Conservation (phyloP, 1,140 invertebrate species). For the Megathymus violae region DNA sequence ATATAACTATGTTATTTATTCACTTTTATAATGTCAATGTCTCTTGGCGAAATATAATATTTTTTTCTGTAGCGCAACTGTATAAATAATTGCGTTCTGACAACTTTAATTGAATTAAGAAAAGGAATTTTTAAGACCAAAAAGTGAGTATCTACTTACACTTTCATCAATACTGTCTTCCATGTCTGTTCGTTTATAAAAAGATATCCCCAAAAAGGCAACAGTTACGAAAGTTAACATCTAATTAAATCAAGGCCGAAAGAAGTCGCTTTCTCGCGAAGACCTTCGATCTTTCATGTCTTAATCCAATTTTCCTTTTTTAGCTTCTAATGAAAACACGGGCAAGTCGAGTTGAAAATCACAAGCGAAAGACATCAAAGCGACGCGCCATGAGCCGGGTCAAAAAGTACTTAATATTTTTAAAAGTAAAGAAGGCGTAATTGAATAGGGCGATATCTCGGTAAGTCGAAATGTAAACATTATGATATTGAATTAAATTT, state of each 20-base stretch:
- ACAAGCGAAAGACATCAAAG: constrained; percentile 58
- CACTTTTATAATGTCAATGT: too few relatives aligned
- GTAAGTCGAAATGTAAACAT: constrained; percentile 24
- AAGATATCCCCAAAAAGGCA: constrained; percentile 21
- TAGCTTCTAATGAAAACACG: constrained; percentile 65
- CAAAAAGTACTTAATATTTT: constrained; percentile 35
- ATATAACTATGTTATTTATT: too few relatives aligned
- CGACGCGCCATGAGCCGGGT: constrained; percentile 29
- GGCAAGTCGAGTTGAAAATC: constrained; percentile 61
- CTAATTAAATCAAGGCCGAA: constrained; percentile 66
- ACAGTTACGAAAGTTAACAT: constrained; percentile 46
- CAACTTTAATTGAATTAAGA: constrained; percentile 3
- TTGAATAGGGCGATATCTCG: constrained; percentile 26
- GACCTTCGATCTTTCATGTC: constrained; percentile 65
- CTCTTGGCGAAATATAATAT: too few relatives aligned
- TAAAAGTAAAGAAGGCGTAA: constrained; percentile 41
- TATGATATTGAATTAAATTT: constrained; percentile 16
- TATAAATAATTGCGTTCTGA: constrained; percentile 8
- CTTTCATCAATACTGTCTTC: constrained; percentile 18
- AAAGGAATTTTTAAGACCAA: constrained; percentile 4
- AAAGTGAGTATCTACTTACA: constrained; percentile 5
- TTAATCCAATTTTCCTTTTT: constrained; percentile 71
- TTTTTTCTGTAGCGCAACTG: background rate
- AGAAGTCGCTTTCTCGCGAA: constrained; percentile 50
- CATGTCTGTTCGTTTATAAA: constrained; percentile 7